Conservation (phyloP, 2,888 invertebrate genomes). For the Poecilus cupreus region DNA sequence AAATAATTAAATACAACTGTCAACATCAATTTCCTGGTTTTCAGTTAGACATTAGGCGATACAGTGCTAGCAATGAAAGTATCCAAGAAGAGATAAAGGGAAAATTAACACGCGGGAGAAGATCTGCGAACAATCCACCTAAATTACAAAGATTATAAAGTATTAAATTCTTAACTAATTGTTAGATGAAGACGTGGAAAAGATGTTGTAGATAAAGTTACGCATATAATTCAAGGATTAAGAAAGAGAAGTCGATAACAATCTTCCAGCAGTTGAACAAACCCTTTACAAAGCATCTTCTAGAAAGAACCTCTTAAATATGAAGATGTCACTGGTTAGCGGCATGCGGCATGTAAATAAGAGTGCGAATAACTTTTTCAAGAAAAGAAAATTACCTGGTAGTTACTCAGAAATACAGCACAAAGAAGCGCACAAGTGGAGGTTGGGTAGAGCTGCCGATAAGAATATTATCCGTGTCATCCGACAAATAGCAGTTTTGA, state of each 20-base stretch:
- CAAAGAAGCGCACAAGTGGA: conserved; percentile 38
- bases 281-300: conserved; percentile 5
- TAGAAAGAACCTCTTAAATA: not conserved
- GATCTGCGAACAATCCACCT: too few species aligned
- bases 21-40: too few species aligned
- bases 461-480: conserved; percentile 44
- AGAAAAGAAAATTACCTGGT: conserved; percentile 37
- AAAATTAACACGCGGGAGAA: too few species aligned
- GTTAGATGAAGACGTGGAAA: not conserved
- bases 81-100: not conserved
- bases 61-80: not conserved
- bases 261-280: not conserved
- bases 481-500: conserved; percentile 49
- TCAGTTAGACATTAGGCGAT: too few species aligned
- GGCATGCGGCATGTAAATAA: conserved; percentile 7
- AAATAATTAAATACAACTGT: too few species aligned
- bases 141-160: too few species aligned
- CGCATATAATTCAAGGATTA: conserved; percentile 17
- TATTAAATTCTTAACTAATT: not conserved
- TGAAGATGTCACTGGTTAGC: conserved; percentile 3
- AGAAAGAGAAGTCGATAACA: not conserved
- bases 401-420: not conserved
- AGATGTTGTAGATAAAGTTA: conserved; percentile 3
- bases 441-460: conserved; percentile 10
- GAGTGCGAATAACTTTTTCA: conserved; percentile 32